Evolutionary conservation across 2,888 invertebrate genomes (phyloP).

Genomic region (Cryptocephalus moraei): DNA sequence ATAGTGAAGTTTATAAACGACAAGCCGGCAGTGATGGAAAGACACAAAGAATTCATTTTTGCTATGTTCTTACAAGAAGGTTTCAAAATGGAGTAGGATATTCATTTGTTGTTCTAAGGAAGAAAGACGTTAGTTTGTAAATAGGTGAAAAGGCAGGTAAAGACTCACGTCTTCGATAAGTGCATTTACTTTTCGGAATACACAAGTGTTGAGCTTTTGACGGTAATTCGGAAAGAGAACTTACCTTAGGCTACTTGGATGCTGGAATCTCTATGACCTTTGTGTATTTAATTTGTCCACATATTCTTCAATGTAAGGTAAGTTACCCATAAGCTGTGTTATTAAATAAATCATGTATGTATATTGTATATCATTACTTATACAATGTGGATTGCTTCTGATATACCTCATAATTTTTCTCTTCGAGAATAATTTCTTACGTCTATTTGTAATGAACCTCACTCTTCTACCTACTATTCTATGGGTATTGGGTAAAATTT

Average conservation of each 20-base stretch:
- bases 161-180: not conserved
- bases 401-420: no score
- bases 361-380: not conserved
- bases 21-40: slow-evolving; percentile 19
- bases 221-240: slow-evolving; percentile 2
- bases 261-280: slow-evolving; percentile 23
- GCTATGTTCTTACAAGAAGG: slow-evolving; percentile 30
- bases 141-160: not conserved
- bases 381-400: not conserved
- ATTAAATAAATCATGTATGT: not conserved
- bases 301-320: slow-evolving; percentile 16
- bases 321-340: slow-evolving; percentile 2
- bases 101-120: slow-evolving; percentile 29
- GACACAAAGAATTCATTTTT: slow-evolving; percentile 28
- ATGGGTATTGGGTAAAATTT: no score
- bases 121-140: slow-evolving; percentile 2
- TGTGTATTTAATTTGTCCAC: slow-evolving; percentile 7
- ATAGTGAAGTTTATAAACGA: slow-evolving; percentile 22
- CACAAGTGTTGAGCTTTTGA: slow-evolving; percentile 4
- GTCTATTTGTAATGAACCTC: no score
- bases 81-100: slow-evolving; percentile 35
- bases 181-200: slow-evolving; percentile 1
- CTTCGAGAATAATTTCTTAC: no score
- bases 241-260: slow-evolving; percentile 15
- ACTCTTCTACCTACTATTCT: no score